These are phyloP conservation scores for Theocolax elegans DNA, from an alignment of 1,140 invertebrate species.

Conservation along the genomic window DNA sequence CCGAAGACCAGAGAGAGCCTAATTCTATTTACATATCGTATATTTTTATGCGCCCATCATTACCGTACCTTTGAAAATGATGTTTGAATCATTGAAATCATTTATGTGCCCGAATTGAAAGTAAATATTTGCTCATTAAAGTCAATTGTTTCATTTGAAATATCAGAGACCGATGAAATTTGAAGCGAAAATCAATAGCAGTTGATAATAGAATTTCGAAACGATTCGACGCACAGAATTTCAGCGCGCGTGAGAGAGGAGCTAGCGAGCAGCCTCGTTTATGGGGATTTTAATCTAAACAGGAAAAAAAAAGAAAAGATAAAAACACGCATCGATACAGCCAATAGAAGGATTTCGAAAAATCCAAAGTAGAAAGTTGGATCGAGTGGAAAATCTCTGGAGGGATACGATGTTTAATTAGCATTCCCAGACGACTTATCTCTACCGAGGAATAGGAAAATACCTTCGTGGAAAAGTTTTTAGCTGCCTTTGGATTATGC, in stretches of 20 bases:
- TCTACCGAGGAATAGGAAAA: background rate
- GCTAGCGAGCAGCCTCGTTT: too few species aligned
- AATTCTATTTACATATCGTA: background rate
- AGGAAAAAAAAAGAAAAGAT: too few species aligned
- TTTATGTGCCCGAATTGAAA: background rate
- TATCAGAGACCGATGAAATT: background rate
- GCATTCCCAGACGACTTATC: background rate
- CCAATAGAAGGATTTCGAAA: too few species aligned
- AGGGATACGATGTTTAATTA: background rate
- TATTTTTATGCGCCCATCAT: slow-evolving; percentile 1
- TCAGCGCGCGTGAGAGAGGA: background rate
- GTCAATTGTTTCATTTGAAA: slow-evolving; percentile 8
- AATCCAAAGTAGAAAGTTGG: background rate
- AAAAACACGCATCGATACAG: too few species aligned
- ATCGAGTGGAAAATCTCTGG: too few species aligned
- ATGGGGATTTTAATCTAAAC: too few species aligned
- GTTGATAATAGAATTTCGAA: slow-evolving; percentile 14
- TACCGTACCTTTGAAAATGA: background rate
- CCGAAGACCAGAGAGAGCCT: too few species aligned
- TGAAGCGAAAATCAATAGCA: slow-evolving; percentile 18
- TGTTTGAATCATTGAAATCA: slow-evolving; percentile 9
- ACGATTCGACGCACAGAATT: slow-evolving; percentile 6
- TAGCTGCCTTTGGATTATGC: background rate
- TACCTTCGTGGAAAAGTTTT: background rate
- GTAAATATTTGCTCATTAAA: slow-evolving; percentile 17